These are phyloP conservation scores for Mimumesa dahlbomi DNA, from an alignment of 2,888 invertebrate genomes.

Conservation along the genomic window DNA sequence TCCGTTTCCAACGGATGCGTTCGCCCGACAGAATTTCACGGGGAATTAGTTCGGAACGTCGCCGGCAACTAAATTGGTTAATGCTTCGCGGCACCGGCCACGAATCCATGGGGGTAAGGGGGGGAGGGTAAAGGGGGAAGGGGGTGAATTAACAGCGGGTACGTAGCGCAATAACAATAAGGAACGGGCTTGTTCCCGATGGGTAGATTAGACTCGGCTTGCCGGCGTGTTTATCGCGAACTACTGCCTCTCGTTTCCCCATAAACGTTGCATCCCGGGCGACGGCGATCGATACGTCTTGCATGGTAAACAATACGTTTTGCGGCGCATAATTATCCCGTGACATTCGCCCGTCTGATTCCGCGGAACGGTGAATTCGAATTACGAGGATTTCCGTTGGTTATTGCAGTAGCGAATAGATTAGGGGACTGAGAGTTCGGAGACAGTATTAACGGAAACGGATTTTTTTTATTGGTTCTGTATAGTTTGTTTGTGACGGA, in stretches of 20 bases:
- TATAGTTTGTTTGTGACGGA: no score
- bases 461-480: no score
- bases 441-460: no score
- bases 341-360: no score
- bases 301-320: slow-evolving; percentile 3
- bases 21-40: slow-evolving; percentile 23
- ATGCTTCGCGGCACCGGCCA: slow-evolving; percentile 26
- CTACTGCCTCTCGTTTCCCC: slow-evolving; percentile 10
- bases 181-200: slow-evolving; percentile 31
- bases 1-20: no score
- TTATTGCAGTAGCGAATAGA: no score
- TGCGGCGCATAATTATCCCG: not conserved
- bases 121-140: no score
- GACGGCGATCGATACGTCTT: slow-evolving; percentile 33
- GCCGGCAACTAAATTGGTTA: slow-evolving; percentile 34
- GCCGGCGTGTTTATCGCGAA: slow-evolving; percentile 30
- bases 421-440: no score
- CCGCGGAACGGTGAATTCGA: no score
- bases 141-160: slow-evolving; percentile 32
- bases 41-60: slow-evolving; percentile 44
- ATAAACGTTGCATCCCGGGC: no score
- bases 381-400: no score
- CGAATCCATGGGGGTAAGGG: no score
- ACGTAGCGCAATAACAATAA: slow-evolving; percentile 40
- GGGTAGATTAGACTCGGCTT: slow-evolving; percentile 25